Base-by-base conservation (phyloP, 2,113 vertebrate genomes). In the Pygoscelis adeliae region DNA sequence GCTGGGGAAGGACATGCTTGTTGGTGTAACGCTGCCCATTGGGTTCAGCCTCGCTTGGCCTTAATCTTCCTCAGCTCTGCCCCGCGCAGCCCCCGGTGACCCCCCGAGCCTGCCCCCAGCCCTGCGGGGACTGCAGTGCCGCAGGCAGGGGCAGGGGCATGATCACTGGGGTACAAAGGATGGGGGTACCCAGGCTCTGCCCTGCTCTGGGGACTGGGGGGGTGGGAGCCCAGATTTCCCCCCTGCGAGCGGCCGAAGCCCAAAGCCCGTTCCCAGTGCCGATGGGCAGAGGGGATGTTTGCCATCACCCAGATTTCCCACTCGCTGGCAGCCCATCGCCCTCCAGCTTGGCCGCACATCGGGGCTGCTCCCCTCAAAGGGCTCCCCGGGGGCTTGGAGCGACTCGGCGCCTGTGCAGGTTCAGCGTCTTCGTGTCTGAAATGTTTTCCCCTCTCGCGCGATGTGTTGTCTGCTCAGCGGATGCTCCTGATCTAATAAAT, bases 401-500 rank as follows among this genome's bases (percentile, higher is more conserved):
- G 8, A 46, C 9, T 14, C 5, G 1, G 1, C 0, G 1, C 5
- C 36, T 32, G 52, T 6, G 70, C 73, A 47, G 53, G 23, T 47
- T 36, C 70, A 66, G 82, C 5, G 6, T 79, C 82, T 78, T 78
- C 0, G 0, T 8, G 38, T 44, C 58, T 1, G 0, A 58, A 74
- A 26, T 16, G 29, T 84, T 71, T 13, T 23, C 18, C 23, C 16
- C 30, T 56, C 18, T 27, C 0, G 9, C 26, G 29, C 5, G 29
- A 20, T 9, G 62, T n/a, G 38, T 32, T 38, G 44, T 78, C 56
- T 76, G 56, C 82, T 82, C 90, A 46, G 61, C 53, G 81, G 76
- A 79, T 36, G 55, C 47, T 83, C 90, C 76, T 10, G 6, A 80
- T 36, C 62, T 66, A 98, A 97, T 98, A 98, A 98, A 98, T 50